Evolutionary conservation across 2,113 vertebrate species (phyloP).

Genomic region (Arenaria interpres): DNA sequence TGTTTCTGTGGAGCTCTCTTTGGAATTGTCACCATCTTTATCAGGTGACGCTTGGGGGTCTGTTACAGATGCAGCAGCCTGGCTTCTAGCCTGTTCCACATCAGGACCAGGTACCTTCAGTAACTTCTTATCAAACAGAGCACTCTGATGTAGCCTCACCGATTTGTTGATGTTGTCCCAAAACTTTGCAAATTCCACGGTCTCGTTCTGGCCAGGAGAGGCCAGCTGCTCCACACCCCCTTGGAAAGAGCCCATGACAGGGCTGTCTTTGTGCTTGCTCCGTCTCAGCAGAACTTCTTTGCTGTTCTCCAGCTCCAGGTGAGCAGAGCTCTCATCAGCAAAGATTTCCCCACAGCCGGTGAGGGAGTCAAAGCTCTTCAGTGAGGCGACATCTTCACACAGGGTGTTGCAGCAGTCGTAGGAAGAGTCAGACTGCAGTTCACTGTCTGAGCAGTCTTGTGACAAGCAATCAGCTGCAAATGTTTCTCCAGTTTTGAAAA

Average conservation of each 20-base stretch:
- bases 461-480: slow-evolving; percentile 58
- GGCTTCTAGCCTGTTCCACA: not conserved
- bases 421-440: slow-evolving; percentile 78
- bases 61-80: not conserved
- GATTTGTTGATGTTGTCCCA: slow-evolving; percentile 80
- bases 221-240: slow-evolving; percentile 78
- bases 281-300: slow-evolving; percentile 38
- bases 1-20: slow-evolving; percentile 73
- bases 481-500: slow-evolving; percentile 54
- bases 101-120: not conserved
- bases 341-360: slow-evolving; percentile 90
- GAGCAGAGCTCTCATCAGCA: slow-evolving; percentile 81
- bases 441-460: slow-evolving; percentile 76
- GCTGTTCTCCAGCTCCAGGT: slow-evolving; percentile 70
- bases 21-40: slow-evolving; percentile 65
- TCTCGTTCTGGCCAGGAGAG: slow-evolving; percentile 78
- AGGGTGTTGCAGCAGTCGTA: slow-evolving; percentile 74
- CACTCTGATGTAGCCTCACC: slow-evolving; percentile 69
- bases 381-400: slow-evolving; percentile 82
- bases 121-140: slow-evolving; percentile 59
- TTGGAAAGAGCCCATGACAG: slow-evolving; percentile 71
- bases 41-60: slow-evolving; percentile 41
- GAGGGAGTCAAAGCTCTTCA: slow-evolving; percentile 88
- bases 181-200: slow-evolving; percentile 76
- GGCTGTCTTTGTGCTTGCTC: slow-evolving; percentile 61